These are phyloP conservation scores for Heliconius erato DNA, from an alignment of 2,888 invertebrate species.

Conservation along the genomic window DNA sequence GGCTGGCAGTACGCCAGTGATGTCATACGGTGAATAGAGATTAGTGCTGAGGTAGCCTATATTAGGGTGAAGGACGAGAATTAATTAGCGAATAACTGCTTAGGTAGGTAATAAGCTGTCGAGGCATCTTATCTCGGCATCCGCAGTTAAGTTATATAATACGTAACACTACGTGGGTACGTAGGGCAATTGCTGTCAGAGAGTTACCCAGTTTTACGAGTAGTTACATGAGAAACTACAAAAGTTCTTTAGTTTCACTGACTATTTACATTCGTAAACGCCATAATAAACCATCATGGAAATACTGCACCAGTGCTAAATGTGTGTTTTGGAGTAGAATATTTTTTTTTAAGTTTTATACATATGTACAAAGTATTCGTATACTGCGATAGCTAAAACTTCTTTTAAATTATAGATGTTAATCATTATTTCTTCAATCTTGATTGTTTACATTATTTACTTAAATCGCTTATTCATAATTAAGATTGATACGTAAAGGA, in stretches of 20 bases:
- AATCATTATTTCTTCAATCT: background rate
- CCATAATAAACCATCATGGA: background rate
- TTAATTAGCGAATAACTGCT: constrained; percentile 52
- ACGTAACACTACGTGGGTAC: constrained; percentile 38
- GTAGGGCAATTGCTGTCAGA: constrained; percentile 26
- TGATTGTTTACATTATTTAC: background rate
- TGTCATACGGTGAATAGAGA: constrained; percentile 46
- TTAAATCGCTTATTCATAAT: background rate
- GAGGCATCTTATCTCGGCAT: constrained; percentile 47
- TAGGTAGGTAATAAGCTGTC: constrained; percentile 48
- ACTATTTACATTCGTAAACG: no score
- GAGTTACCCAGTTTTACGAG: constrained; percentile 29
- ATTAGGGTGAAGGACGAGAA: constrained; percentile 45
- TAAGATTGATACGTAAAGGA: constrained; percentile 23
- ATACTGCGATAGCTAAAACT: background rate
- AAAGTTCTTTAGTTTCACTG: constrained; percentile 21
- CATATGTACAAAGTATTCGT: background rate
- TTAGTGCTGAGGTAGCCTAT: constrained; percentile 50
- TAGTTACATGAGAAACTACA: constrained; percentile 13
- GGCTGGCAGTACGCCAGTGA: constrained; percentile 45
- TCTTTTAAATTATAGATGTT: background rate
- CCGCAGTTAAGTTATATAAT: constrained; percentile 40
- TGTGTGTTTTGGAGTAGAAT: constrained; percentile 1
- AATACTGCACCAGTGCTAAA: background rate
- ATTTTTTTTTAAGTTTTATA: background rate